Percentiles rank a stretch among this genome's conserved stretches.
These are phyloP conservation scores for Cryptophagus acutangulus DNA, from an alignment of 2,888 invertebrate species.

Conservation along the genomic window DNA sequence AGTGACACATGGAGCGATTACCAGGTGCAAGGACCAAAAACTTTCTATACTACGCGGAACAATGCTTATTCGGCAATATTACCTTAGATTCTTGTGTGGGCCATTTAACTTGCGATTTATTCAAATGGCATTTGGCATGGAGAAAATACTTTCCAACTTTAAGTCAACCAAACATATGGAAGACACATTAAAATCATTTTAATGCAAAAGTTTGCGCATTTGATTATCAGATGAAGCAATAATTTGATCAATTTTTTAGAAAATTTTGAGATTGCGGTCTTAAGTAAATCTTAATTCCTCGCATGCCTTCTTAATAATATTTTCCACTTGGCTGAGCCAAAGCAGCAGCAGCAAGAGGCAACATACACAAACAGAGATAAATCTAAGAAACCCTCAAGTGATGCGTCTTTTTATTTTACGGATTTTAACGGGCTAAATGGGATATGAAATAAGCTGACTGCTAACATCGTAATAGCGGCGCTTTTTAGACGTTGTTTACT, in stretches of 20 bases:
- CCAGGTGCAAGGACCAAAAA: conserved; percentile 19
- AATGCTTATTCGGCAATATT: conserved; percentile 26
- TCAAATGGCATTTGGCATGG: too few relatives aligned
- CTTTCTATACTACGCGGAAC: conserved; percentile 23
- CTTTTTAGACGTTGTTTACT: conserved; percentile 23
- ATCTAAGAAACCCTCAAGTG: conserved; percentile 18
- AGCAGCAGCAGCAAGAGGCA: conserved; percentile 14
- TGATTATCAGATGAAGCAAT: too few relatives aligned
- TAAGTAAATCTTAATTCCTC: too few relatives aligned
- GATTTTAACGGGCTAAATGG: conserved; percentile 37
- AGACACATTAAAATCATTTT: too few relatives aligned
- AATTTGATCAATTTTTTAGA: too few relatives aligned
- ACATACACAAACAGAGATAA: conserved; percentile 18
- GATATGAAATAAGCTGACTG: conserved; percentile 37
- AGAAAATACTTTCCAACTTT: too few relatives aligned
- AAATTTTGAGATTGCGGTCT: too few relatives aligned
- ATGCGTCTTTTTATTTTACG: conserved; percentile 34
- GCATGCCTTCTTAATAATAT: conserved; percentile 16
- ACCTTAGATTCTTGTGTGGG: conserved; percentile 25
- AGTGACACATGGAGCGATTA: conserved; percentile 24
- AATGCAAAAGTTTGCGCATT: too few relatives aligned
- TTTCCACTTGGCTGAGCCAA: conserved; percentile 18
- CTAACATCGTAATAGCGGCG: conserved; percentile 24
- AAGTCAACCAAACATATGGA: too few relatives aligned
- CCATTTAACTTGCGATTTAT: conserved; percentile 31